Base-by-base conservation (phyloP, 2,113 vertebrate species). In the Gymnocephalus cernua region DNA sequence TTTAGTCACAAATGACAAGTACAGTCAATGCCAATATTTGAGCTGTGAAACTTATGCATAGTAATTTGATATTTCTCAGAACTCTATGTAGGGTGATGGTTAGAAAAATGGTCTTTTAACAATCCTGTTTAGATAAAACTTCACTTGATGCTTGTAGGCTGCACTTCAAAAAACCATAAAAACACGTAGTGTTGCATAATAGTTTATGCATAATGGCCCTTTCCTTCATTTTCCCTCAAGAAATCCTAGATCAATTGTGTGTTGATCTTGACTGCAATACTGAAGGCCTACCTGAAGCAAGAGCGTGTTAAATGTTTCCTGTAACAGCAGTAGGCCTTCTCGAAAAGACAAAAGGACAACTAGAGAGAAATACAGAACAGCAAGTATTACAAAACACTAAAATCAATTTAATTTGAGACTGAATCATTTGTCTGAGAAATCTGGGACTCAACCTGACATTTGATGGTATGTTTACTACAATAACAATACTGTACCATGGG, bases 241-340 rank as follows among this genome's bases (percentile, higher is more conserved):
- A 45, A 61, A 48, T 16, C 10, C 15, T 25, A n/a, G 0, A 4
- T 35, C 16, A 57, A 6, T 45, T 38, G 53, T 58, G 13, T 71
- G 38, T 29, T 38, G n/a, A 41, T 59, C 21, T 18, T 45, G 4
- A 57, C 9, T 56, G 16, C 6, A 38, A 53, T 50, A 9, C 21
- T 57, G 23, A 9, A 48, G 29, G 9, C 92, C 63, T 88, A 93
- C 92, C 50, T 92, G 77, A 94, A 93, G 70, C 79, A 89, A 67
- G 77, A 64, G 12, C 63, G 86, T 41, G 80, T 86, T 83, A 91
- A 48, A 47, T 47, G 74, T 10, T 51, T 89, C 77, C 67, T 87
- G 64, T 93, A 92, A 79, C 25, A 87, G n/a, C 29, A 59, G 73
- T 75, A 85, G 4, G 88, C 92, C 74, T 83, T 90, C 79, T 93